phyloP scores from a whole-genome alignment of 2,113 vertebrate species.

The Xiphophorus hellerii region DNA sequence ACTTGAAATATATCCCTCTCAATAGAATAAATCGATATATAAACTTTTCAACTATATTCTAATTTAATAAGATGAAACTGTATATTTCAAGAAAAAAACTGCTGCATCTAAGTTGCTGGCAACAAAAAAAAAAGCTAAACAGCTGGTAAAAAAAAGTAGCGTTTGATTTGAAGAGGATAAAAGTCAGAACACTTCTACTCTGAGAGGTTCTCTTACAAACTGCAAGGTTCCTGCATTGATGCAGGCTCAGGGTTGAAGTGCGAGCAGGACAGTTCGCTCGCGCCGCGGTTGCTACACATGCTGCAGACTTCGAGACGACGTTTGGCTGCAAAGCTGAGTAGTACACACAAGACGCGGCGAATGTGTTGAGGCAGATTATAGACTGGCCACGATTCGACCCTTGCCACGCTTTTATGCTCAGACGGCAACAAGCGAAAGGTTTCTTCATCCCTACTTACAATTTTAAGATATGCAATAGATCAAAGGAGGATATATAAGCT shows the following conservation, averaged over 20 bases:
- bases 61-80: neutral
- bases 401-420: slow-evolving; percentile 2
- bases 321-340: neutral
- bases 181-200: neutral
- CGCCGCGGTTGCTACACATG: slow-evolving; percentile 57
- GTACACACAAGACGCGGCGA: slow-evolving; percentile 21
- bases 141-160: slow-evolving; percentile 10
- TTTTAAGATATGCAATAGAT: slow-evolving; percentile 70
- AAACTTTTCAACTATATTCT: neutral
- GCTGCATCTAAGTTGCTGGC: neutral
- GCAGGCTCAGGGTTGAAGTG: slow-evolving; percentile 26
- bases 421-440: slow-evolving; percentile 18
- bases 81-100: neutral
- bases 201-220: slow-evolving; percentile 7
- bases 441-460: slow-evolving; percentile 62
- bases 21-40: neutral
- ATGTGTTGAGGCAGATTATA: slow-evolving; percentile 50
- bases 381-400: slow-evolving; percentile 31
- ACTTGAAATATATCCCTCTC: neutral
- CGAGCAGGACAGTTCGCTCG: slow-evolving; percentile 23
- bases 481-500: slow-evolving; percentile 34
- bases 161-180: slow-evolving; percentile 2
- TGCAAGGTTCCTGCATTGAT: neutral
- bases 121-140: neutral
- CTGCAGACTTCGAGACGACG: slow-evolving; percentile 42